phyloP scores from a whole-genome alignment of 2,113 vertebrate species.

The Mobula birostris region DNA sequence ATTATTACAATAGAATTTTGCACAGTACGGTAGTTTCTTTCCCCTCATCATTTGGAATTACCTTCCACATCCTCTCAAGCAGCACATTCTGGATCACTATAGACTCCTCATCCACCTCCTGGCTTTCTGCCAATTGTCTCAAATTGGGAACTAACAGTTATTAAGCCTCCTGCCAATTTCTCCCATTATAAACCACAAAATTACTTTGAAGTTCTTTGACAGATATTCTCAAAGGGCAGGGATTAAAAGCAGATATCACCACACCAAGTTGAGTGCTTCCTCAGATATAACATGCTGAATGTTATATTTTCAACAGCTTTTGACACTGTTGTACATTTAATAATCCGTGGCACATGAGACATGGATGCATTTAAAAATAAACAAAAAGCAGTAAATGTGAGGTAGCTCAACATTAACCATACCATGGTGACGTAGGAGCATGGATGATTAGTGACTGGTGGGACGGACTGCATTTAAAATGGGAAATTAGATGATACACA shows the following conservation, averaged over 20 bases:
- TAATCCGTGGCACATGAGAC: not conserved
- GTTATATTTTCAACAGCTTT: not conserved
- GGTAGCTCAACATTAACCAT: not conserved
- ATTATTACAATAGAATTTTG: too few relatives aligned
- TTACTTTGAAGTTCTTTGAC: not conserved
- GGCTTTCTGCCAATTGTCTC: too few relatives aligned
- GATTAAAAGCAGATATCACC: not conserved
- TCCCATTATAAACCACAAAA: not conserved
- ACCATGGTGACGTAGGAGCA: not conserved
- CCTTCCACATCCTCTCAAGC: too few relatives aligned
- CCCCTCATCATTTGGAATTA: too few relatives aligned
- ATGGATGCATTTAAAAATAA: not conserved
- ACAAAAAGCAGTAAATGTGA: not conserved
- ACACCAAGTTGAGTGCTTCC: not conserved
- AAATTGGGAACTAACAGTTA: too few relatives aligned
- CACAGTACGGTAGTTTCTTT: too few relatives aligned
- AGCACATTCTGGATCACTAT: too few relatives aligned
- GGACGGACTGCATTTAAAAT: not conserved
- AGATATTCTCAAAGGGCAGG: not conserved
- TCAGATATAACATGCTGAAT: not conserved
- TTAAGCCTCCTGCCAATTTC: not conserved
- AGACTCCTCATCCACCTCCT: too few relatives aligned
- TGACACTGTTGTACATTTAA: not conserved
- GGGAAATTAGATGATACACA: not conserved
- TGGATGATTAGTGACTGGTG: not conserved